phyloP scores from a whole-genome alignment of 2,113 vertebrate species.

The Macaca fascicularis region T2T-MFA8v1.1 NC_088391.1:99151001-99151500 shows the following conservation, averaged over 20 bases:
- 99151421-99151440: background rate
- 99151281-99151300: background rate
- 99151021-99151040: background rate
- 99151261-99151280: background rate
- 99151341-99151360: fast-evolving
- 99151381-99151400: too few species aligned
- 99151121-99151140: background rate
- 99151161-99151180: background rate
- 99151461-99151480: background rate
- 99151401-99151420: fast-evolving
- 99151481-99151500: background rate
- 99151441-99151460: background rate
- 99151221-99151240: background rate
- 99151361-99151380: fast-evolving
- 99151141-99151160: background rate
- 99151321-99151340: background rate
- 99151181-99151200: background rate
- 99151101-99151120: background rate
- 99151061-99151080: background rate
- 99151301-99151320: background rate
- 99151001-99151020: background rate
- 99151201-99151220: background rate
- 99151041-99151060: background rate
- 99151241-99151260: too few species aligned
- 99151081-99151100: background rate